These are phyloP conservation scores for Archilochus colubris DNA, from an alignment of 2,113 vertebrate genomes.

Conservation along the genomic window DNA sequence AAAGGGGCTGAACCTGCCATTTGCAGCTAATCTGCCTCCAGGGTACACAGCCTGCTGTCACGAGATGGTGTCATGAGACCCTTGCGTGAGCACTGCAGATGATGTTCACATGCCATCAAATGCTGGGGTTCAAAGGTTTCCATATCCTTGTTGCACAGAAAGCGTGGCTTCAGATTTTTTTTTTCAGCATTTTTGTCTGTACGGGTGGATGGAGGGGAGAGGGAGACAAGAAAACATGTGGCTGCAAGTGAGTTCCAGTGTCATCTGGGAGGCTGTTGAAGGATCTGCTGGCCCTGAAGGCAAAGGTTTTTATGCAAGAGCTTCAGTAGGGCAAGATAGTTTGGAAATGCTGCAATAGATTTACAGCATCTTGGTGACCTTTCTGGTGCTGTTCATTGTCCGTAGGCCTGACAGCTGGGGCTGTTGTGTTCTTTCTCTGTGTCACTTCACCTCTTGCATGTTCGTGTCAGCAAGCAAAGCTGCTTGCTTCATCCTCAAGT, in stretches of 20 bases:
- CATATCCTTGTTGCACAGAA: background rate
- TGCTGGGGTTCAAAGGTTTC: background rate
- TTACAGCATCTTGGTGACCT: slow-evolving; percentile 28
- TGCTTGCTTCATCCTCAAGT: background rate
- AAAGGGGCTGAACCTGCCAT: too few relatives aligned
- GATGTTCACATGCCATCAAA: fast-evolving
- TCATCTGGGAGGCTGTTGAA: background rate
- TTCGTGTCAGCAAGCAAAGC: background rate
- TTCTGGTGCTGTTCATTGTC: background rate
- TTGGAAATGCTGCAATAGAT: background rate
- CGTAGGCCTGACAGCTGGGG: background rate
- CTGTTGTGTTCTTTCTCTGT: background rate
- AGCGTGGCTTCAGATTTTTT: background rate
- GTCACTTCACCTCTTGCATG: background rate
- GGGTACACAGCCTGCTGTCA: background rate
- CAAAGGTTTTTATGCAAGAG: background rate
- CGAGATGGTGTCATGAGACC: background rate
- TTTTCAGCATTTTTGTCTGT: background rate
- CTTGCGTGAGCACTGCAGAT: background rate
- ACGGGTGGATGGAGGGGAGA: background rate
- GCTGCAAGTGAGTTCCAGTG: background rate
- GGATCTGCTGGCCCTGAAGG: background rate
- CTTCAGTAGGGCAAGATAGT: background rate
- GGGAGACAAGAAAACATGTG: background rate
- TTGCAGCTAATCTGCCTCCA: background rate